A percentile compares a stretch with the other conserved stretches of the same genome.
These are phyloP conservation scores for Mythimna ferrago DNA, from an alignment of 2,888 invertebrate genomes.

Conservation along the genomic window DNA sequence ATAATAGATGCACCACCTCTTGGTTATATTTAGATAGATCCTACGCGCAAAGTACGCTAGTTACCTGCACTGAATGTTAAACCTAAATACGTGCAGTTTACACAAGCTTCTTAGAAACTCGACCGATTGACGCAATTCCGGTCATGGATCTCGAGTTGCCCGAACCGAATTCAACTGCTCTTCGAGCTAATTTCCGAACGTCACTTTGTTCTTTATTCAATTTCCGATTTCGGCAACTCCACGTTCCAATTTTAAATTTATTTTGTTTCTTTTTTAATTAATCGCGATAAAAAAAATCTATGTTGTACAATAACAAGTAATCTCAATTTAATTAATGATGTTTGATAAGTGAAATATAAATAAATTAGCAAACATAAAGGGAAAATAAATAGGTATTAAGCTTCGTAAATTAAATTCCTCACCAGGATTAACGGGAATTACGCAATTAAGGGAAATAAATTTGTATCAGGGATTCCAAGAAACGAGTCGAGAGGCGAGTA, in stretches of 20 bases:
- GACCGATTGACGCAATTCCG: constrained; percentile 88
- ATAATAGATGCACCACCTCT: constrained; percentile 48
- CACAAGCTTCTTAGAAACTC: constrained; percentile 86
- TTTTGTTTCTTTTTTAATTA: constrained; percentile 73
- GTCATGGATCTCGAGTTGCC: constrained; percentile 83
- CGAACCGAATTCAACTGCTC: constrained; percentile 85
- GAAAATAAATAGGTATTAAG: constrained; percentile 57
- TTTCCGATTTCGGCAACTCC: constrained; percentile 86
- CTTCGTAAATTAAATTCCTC: constrained; percentile 78
- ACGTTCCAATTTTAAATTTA: constrained; percentile 74
- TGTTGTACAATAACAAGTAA: constrained; percentile 63
- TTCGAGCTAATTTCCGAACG: constrained; percentile 89
- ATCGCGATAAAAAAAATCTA: constrained; percentile 57
- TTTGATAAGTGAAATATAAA: constrained; percentile 65
- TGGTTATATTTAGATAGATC: constrained; percentile 68
- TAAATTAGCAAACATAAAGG: constrained; percentile 64
- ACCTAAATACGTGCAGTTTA: constrained; percentile 83
- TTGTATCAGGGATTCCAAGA: constrained; percentile 73
- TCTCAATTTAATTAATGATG: constrained; percentile 72
- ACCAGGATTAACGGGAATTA: constrained; percentile 81
- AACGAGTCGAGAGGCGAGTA: constrained; percentile 62
- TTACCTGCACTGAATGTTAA: constrained; percentile 72
- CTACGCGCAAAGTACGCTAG: constrained; percentile 58
- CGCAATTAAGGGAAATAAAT: constrained; percentile 84
- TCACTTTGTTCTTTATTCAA: constrained; percentile 90